Conservation (phyloP, 2,113 vertebrate species). For the Cygnus atratus region DNA sequence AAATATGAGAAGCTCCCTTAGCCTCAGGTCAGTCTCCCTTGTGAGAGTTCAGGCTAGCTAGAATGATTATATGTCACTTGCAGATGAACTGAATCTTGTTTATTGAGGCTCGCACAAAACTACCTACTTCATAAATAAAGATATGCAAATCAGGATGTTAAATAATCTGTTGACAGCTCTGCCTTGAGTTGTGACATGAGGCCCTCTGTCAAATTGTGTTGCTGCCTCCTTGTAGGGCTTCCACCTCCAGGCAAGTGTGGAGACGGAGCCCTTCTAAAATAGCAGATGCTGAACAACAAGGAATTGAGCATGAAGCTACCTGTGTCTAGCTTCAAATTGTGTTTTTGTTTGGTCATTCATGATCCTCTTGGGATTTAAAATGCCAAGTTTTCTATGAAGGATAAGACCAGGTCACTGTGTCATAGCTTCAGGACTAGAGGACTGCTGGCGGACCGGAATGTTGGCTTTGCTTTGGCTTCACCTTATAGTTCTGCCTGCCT, state of each 20-base stretch:
- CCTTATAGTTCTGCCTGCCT: neutral
- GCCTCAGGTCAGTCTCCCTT: neutral
- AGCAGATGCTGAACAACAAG: accelerated
- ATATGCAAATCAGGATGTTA: neutral
- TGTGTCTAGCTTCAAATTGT: accelerated
- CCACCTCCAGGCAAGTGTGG: neutral
- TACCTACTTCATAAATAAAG: neutral
- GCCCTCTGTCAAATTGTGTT: neutral
- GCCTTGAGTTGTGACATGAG: neutral
- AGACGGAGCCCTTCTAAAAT: neutral
- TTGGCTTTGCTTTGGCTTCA: neutral
- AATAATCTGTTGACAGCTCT: slow-evolving; percentile 1
- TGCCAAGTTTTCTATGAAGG: neutral
- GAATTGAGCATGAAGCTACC: neutral
- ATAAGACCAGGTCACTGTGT: neutral
- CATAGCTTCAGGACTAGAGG: neutral
- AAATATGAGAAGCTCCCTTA: neutral
- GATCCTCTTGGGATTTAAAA: neutral
- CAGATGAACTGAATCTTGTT: neutral
- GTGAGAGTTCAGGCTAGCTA: neutral
- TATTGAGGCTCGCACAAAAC: neutral
- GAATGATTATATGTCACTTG: neutral
- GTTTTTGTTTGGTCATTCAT: neutral
- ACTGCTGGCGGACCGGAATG: neutral
- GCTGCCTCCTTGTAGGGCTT: neutral